Evolutionary conservation across 2,888 invertebrate genomes (phyloP).

Genomic region (Ctena decussata): DNA sequence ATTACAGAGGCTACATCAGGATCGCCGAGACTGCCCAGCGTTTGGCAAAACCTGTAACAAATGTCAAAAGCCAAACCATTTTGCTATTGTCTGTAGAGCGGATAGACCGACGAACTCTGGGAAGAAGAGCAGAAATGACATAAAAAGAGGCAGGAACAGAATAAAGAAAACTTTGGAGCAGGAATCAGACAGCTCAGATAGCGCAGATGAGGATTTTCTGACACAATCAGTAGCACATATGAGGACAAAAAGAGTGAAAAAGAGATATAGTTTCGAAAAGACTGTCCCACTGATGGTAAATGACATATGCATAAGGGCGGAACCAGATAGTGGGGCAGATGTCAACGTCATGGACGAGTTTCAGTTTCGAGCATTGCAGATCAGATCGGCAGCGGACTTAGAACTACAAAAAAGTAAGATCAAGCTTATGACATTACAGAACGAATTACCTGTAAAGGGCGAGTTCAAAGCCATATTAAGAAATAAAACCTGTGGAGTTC

Average conservation of each 20-base stretch:
- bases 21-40: neutral
- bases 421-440: neutral
- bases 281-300: neutral
- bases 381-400: neutral
- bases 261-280: neutral
- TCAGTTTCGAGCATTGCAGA: neutral
- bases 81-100: neutral
- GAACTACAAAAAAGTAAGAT: neutral
- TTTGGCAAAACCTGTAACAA: neutral
- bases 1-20: neutral
- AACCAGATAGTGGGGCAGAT: neutral
- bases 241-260: neutral
- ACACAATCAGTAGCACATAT: neutral
- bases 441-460: neutral
- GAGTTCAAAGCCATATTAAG: neutral
- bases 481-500: constrained; percentile 7
- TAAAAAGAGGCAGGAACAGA: neutral
- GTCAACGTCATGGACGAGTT: constrained; percentile 8
- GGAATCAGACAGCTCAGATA: neutral
- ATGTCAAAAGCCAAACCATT: neutral
- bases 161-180: neutral
- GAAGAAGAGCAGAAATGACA: neutral
- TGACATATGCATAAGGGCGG: neutral
- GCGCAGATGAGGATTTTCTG: neutral
- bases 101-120: neutral